A percentile compares a stretch with the other conserved stretches of the same genome.
These are phyloP conservation scores for Loriculus beryllinus DNA, from an alignment of 2,797 vertebrate species.

Conservation along the genomic window DNA sequence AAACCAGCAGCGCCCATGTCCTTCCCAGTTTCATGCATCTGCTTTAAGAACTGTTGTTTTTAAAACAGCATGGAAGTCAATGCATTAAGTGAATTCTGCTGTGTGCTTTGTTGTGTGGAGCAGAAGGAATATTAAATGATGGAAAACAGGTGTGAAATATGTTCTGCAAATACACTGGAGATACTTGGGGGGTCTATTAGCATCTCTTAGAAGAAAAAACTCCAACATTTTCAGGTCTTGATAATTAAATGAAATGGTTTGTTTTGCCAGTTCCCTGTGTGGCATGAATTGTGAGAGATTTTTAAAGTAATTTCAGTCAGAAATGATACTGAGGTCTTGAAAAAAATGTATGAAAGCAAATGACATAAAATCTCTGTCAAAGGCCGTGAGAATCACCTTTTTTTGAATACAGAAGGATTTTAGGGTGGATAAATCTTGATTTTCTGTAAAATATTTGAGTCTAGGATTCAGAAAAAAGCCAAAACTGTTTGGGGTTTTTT, in stretches of 20 bases:
- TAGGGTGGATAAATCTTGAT: neutral
- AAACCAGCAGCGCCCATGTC: neutral
- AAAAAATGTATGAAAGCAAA: neutral
- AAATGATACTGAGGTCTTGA: neutral
- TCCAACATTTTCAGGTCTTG: neutral
- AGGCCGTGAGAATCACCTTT: neutral
- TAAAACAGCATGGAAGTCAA: neutral
- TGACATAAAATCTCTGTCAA: neutral
- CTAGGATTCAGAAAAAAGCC: neutral
- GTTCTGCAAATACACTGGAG: constrained; percentile 45
- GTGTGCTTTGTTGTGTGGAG: neutral
- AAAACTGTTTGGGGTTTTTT: neutral
- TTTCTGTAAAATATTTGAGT: neutral
- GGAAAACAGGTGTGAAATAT: constrained; percentile 46
- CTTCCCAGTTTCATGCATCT: neutral
- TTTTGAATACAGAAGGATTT: neutral
- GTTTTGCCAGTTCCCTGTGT: neutral
- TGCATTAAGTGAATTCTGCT: neutral
- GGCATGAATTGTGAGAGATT: neutral
- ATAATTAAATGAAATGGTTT: neutral
- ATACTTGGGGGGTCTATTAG: constrained; percentile 17
- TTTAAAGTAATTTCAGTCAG: neutral
- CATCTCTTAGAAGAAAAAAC: neutral
- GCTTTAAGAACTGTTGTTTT: constrained; percentile 16
- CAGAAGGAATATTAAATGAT: constrained; percentile 17